phyloP scores from a whole-genome alignment of 2,797 vertebrate genomes.

The Lepus oiostolus region DNA sequence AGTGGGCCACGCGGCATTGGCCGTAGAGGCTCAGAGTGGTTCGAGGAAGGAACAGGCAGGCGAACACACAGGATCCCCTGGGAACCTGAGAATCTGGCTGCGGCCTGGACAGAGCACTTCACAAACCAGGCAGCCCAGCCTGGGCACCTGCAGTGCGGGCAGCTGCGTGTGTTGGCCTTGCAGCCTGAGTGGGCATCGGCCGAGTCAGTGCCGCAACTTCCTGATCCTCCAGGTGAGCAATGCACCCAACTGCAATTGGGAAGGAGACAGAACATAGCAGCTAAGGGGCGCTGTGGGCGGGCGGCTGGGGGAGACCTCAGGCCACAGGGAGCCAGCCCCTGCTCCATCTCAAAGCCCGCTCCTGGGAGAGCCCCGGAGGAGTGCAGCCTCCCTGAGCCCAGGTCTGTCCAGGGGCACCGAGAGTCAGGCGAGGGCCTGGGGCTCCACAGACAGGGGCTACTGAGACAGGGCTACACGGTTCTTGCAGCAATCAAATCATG shows the following conservation, averaged over 20 bases:
- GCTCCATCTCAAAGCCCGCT: neutral
- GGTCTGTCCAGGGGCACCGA: accelerated
- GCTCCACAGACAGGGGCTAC: neutral
- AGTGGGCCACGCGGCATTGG: neutral
- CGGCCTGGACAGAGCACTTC: neutral
- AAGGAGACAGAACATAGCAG: neutral
- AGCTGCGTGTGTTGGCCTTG: neutral
- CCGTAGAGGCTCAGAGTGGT: neutral
- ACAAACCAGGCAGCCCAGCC: neutral
- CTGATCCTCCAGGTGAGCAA: neutral
- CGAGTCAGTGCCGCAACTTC: neutral
- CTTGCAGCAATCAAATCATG: neutral
- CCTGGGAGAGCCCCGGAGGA: neutral
- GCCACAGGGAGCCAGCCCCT: neutral
- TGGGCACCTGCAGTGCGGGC: accelerated
- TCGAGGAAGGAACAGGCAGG: neutral
- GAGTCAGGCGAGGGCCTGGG: neutral
- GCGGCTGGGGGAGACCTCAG: neutral
- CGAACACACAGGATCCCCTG: neutral
- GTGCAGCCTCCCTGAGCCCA: neutral
- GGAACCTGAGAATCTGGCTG: neutral
- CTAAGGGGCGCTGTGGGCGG: neutral
- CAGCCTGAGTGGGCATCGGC: neutral
- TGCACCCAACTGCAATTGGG: neutral
- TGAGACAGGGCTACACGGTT: neutral